These are phyloP conservation scores for Lepidocolaptes lacrymiger DNA, from an alignment of 2,797 vertebrate species.

Conservation along the genomic window DNA sequence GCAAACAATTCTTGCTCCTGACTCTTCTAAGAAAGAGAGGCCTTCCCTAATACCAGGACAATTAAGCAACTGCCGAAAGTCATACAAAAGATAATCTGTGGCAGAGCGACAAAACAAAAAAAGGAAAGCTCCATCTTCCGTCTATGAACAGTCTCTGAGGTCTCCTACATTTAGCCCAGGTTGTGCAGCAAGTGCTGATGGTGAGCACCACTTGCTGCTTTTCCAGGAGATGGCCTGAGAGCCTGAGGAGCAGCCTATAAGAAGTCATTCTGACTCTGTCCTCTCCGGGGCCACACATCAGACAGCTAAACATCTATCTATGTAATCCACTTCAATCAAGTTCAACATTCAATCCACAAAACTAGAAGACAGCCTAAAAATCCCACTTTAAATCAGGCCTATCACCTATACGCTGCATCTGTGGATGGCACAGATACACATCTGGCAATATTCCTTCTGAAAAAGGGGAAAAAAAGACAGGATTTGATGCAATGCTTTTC, in stretches of 20 bases:
- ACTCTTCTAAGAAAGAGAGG: background rate
- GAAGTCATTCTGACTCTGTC: background rate
- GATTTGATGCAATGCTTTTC: constrained; percentile 24
- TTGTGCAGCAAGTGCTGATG: background rate
- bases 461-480: background rate
- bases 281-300: background rate
- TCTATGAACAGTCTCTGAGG: background rate
- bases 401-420: background rate
- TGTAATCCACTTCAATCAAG: background rate
- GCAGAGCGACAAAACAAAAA: background rate
- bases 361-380: background rate
- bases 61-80: background rate
- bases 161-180: background rate
- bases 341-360: background rate
- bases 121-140: background rate
- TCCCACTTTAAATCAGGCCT: background rate
- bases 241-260: background rate
- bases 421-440: background rate
- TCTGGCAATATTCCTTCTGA: constrained; percentile 39
- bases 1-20: background rate
- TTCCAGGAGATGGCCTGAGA: background rate
- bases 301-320: background rate
- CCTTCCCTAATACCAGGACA: background rate
- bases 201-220: background rate
- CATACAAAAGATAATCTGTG: background rate